Percentiles rank a stretch among this genome's conserved stretches.
These are phyloP conservation scores for Microtus oregoni DNA, from an alignment of 2,113 vertebrate species.

Conservation along the genomic window DNA sequence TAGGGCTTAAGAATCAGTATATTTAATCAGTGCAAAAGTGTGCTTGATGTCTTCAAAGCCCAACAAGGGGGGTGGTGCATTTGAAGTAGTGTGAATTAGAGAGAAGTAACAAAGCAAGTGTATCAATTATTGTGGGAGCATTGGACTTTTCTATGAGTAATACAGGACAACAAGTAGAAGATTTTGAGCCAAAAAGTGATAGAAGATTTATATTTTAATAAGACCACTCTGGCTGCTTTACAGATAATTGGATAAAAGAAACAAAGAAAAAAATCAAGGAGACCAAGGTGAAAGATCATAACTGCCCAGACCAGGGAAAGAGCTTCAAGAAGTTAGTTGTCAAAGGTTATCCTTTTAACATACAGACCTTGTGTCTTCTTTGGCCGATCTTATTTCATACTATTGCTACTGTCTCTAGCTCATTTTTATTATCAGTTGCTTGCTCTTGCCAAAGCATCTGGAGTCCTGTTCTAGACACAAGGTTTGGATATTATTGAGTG, in stretches of 20 bases:
- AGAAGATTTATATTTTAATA: not conserved
- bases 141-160: slow-evolving; percentile 14
- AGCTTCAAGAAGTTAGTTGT: not conserved
- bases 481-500: not conserved
- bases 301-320: not conserved
- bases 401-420: not conserved
- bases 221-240: not conserved
- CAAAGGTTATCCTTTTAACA: not conserved
- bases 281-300: not conserved
- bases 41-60: not conserved
- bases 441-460: not conserved
- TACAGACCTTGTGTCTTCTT: not conserved
- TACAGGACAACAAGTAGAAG: not conserved
- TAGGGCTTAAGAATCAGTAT: not conserved
- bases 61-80: not conserved
- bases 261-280: not conserved
- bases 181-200: slow-evolving; percentile 7
- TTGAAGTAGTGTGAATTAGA: not conserved
- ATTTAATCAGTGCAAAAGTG: not conserved
- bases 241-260: not conserved
- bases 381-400: not conserved
- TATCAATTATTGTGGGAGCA: not conserved
- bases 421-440: not conserved
- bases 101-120: not conserved
- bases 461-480: not conserved